phyloP scores from a whole-genome alignment of 2,797 vertebrate genomes.

The Kryptopterus vitreolus region DNA sequence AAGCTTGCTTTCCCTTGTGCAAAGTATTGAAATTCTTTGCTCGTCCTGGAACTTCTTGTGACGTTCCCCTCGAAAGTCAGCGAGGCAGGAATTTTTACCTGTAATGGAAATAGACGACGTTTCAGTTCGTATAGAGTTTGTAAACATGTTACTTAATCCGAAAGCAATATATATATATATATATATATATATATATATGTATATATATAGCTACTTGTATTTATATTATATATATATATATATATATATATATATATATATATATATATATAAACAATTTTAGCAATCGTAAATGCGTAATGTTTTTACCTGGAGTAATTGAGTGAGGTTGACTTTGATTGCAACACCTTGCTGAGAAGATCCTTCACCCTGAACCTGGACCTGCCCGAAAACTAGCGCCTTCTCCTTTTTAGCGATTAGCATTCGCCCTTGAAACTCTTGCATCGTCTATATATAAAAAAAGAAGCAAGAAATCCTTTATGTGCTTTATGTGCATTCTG shows the following conservation, averaged over 20 bases:
- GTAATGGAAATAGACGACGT: slow-evolving; percentile 44
- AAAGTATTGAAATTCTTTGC: slow-evolving; percentile 67
- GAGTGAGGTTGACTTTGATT: slow-evolving; percentile 70
- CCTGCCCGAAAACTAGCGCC: slow-evolving; percentile 70
- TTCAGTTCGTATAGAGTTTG: too few relatives aligned
- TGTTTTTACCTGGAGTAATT: slow-evolving; percentile 77
- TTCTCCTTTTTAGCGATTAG: slow-evolving; percentile 71
- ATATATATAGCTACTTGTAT: too few relatives aligned
- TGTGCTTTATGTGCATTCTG: neutral
- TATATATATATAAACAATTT: too few relatives aligned
- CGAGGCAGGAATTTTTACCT: slow-evolving; percentile 75
- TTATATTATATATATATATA: too few relatives aligned
- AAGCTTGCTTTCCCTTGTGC: slow-evolving; percentile 65
- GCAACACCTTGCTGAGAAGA: slow-evolving; percentile 60
- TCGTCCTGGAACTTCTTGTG: slow-evolving; percentile 62
- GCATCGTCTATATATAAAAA: slow-evolving; percentile 66
- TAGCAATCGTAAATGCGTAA: neutral
- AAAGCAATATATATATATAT: too few relatives aligned
- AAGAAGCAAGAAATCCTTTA: neutral
- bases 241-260: too few relatives aligned
- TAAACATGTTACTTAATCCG: too few relatives aligned
- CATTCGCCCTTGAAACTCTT: slow-evolving; percentile 68
- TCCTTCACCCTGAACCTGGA: slow-evolving; percentile 63
- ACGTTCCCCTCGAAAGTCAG: slow-evolving; percentile 72
- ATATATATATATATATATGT: neutral